Evolutionary conservation across 1,140 invertebrate species (phyloP).

Genomic region (Radopholus similis): DNA sequence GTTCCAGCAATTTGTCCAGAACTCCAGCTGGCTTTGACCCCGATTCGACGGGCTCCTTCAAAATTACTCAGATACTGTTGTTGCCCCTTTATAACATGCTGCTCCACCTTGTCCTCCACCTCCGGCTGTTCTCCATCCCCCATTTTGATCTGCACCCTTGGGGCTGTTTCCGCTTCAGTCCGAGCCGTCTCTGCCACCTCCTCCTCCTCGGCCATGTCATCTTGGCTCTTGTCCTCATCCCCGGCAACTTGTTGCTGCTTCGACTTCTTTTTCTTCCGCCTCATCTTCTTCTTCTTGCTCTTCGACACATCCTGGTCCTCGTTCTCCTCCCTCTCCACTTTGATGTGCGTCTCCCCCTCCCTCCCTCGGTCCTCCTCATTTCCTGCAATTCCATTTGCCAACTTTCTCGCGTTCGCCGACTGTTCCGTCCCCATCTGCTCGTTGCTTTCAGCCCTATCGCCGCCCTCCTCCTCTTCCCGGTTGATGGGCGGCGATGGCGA

Average conservation of each 20-base stretch:
- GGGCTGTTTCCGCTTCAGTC: too few species aligned
- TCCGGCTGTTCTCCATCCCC: too few species aligned
- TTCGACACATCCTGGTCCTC: neutral
- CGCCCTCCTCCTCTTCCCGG: conserved; percentile 12
- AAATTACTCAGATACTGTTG: too few species aligned
- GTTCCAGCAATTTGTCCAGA: neutral
- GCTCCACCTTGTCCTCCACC: too few species aligned
- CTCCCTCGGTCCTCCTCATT: neutral
- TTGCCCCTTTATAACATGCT: too few species aligned
- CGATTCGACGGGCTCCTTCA: neutral
- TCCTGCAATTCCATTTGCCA: neutral
- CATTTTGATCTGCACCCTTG: too few species aligned
- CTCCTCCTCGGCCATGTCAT: neutral
- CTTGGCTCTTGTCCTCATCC: neutral
- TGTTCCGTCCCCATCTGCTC: neutral
- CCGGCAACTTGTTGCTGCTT: neutral
- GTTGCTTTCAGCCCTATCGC: neutral
- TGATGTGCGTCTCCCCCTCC: neutral
- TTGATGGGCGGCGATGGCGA: conserved; percentile 10
- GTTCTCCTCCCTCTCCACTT: neutral
- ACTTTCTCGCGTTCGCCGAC: neutral
- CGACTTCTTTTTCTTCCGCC: conserved; percentile 7
- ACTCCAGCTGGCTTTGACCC: neutral
- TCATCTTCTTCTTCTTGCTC: conserved; percentile 12
- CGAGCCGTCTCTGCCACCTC: neutral